Evolutionary conservation across 2,113 vertebrate genomes (phyloP), one percentile per base, ranked within the genome.

Genomic region (Empidonax traillii): DNA sequence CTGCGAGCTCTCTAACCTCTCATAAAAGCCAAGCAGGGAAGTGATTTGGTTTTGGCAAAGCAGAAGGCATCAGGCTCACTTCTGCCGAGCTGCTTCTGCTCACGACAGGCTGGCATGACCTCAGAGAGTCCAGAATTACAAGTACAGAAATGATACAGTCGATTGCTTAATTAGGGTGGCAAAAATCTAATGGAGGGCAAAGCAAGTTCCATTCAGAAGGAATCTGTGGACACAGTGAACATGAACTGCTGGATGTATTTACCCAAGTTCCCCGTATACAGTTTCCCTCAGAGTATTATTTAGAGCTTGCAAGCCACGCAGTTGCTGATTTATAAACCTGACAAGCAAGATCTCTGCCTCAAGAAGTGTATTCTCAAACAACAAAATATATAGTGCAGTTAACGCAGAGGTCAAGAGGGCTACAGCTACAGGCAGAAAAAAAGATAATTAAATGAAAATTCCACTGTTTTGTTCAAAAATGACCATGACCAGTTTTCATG

Each of bases 21-120:
- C 85, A 68, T 74, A 82, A 92, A 92, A 96, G 79, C 68, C 53
- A 86, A 72, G 73, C 85, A 94, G 76, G 39, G 61, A 95, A 88
- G 67, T 30, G 0, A 90, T 61, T 84, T 39, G 47, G 41, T 55
- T 88, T 74, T 77, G 72, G 59, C 79, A 93, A 67, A 75, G 61
- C 51, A 90, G 30, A 90, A 86, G 27, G 28, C 41, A 75, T 78
- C 1, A 5, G 49, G 65, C 24, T 90, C 56, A 30, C 47, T 96
- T 95, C 82, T 92, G 51, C 21, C 0, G 4, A 90, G 63, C 72
- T 81, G 59, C 31, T 91, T 63, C 79, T 88, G 59, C 82, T 37
- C 59, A 21, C 0, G 3, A 88, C 44, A 78, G 73, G 44, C 85
- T 88, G 79, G 92, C 61, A 51, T 6, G 47, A 72, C 44, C 79